Base-by-base conservation (phyloP, 2,888 invertebrate species). In the Dioctria linearis region DNA sequence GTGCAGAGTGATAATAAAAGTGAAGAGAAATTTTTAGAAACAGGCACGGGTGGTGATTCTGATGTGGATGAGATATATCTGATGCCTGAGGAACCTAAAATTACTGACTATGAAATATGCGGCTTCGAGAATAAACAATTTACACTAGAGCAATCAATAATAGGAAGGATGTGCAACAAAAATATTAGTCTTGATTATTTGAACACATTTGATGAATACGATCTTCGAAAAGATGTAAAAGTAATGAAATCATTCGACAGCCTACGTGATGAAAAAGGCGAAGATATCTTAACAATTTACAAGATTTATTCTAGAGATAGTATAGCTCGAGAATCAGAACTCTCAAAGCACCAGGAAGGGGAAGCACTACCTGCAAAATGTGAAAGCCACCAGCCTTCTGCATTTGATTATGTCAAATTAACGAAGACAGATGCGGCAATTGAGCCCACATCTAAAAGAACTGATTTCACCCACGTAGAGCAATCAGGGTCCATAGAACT, bases 41-140 rank as follows among this genome's bases (percentile, higher is more conserved):
- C 40, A 11, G 43, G 49, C 40, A 59, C 43, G 8, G 82, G 66
- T 39, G 78, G 67, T 9, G 83, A 83, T 82, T 83, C 83, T 8
- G 84, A 83, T 59, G 79, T 84, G 3, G 84, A 84, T 73, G 84
- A 84, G 80, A 84, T 84, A 61, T 84, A 81, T 78, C 80, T 84
- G 6, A 83, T 84, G 83, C 84, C 84, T n/a, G 82, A 80, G 59
- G 75, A 67, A 11, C 76, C 73, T 37, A 81, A 82, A 79, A 81
- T 80, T 54, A 49, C 49, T 37, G 82, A 82, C 25, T 80, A 81
- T 13, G 83, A 82, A 49, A 81, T 71, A 63, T 83, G 80, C 51
- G 82, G 82, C 2, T 83, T 82, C 66, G 82, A 83, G 67, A 83
- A 83, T 57, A 82, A 83, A n/a, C 82, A 83, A 57, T 83, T 83